Evolutionary conservation across 1,140 invertebrate genomes (phyloP).

Genomic region (Bombus polaris): DNA sequence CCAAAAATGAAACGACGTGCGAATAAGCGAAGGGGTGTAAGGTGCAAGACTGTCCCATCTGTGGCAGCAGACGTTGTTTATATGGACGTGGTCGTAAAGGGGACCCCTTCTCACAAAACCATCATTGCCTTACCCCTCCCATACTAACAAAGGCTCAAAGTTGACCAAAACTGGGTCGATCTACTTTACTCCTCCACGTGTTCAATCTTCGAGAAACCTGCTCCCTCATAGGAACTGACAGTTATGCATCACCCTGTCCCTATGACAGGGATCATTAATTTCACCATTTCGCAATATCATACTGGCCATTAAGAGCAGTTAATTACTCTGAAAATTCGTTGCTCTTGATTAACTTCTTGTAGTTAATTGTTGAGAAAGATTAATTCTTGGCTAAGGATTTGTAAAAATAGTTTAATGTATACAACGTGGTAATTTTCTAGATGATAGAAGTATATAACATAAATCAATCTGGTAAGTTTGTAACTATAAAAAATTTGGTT

Average conservation of each 20-base stretch:
- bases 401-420: too few relatives aligned
- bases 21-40: conserved; percentile 71
- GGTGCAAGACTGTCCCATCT: conserved; percentile 70
- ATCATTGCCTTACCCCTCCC: conserved; percentile 51
- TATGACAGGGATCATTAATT: not conserved
- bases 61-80: conserved; percentile 69
- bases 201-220: conserved; percentile 32
- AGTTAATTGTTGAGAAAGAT: not conserved
- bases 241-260: not conserved
- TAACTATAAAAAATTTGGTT: not conserved
- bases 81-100: conserved; percentile 63
- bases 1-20: conserved; percentile 17
- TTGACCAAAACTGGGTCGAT: conserved; percentile 73
- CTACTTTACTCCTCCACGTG: conserved; percentile 42
- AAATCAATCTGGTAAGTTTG: not conserved
- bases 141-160: conserved; percentile 55
- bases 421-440: not conserved
- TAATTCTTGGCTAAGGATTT: too few relatives aligned
- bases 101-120: conserved; percentile 64
- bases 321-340: not conserved
- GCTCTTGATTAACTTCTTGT: not conserved
- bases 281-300: conserved; percentile 7
- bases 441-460: not conserved
- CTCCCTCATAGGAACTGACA: not conserved
- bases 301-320: not conserved